phyloP scores from a whole-genome alignment of 2,113 vertebrate genomes.

The Sinocyclocheilus grahami region DNA sequence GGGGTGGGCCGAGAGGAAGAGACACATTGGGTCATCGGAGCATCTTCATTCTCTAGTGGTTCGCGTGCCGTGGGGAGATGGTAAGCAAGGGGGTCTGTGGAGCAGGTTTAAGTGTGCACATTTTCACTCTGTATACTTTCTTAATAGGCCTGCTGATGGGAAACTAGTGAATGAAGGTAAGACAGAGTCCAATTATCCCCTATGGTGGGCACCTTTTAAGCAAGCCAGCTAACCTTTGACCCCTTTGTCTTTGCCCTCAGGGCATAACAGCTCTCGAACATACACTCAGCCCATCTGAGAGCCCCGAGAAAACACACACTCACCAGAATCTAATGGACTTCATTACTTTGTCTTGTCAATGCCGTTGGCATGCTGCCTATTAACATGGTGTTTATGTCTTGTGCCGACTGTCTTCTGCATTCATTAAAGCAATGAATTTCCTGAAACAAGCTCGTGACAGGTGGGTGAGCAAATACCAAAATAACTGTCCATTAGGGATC shows the following conservation, averaged over 20 bases:
- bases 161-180: conserved; percentile 13
- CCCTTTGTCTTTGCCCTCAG: background rate
- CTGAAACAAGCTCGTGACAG: background rate
- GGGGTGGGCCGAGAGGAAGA: background rate
- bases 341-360: conserved; percentile 19
- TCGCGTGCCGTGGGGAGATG: background rate
- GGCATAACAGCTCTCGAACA: background rate
- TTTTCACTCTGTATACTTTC: background rate
- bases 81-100: background rate
- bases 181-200: conserved; percentile 65
- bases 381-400: conserved; percentile 19
- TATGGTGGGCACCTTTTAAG: conserved; percentile 61
- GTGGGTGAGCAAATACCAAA: conserved; percentile 23
- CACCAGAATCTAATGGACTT: conserved; percentile 37
- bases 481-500: conserved; percentile 25
- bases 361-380: conserved; percentile 11
- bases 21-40: conserved; percentile 26
- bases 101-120: background rate
- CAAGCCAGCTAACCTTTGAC: conserved; percentile 50
- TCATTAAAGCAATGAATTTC: conserved; percentile 23
- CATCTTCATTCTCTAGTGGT: conserved; percentile 25
- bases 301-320: background rate
- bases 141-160: background rate
- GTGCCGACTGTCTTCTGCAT: background rate
- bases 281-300: background rate